Base-by-base conservation (phyloP, 1,140 invertebrate species). In the Zaprionus lachaisei region DNA sequence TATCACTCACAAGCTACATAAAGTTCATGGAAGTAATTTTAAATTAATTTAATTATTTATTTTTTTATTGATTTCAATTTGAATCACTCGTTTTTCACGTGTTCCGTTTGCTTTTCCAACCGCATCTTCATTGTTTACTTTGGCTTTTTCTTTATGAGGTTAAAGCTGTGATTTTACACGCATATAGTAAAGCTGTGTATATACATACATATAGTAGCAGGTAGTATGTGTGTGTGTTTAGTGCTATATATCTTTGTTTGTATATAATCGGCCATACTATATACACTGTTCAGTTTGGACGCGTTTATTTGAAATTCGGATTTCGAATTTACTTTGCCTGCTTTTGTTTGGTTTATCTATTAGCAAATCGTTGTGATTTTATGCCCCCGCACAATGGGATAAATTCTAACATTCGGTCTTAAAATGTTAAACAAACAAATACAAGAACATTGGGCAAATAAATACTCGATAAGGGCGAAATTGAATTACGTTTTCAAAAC, bases 251-350 rank as follows among this genome's bases (percentile, higher is more conserved):
- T 57, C 14, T 51, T 54, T 41, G 34, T 55, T 31, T 56, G 34
- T 20, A 63, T 71, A 44, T 41, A 55, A 41, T 6, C 31, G 24
- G 3, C 4, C 38, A 49, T 28, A 54, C 20, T 57, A 57, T 37
- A 58, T 55, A 69, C 49, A 55, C 31, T 9, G 22, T 26, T 14
- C 64, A 47, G 56, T 69, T 77, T 77, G 37, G 78, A 80, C 64
- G 78, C 69, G 75, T 77, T 80, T 73, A 80, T 79, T 76, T 79
- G 70, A 80, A 79, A 80, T 55, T 69, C 67, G 63, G 56, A 60
- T 65, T 72, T 58, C 37, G 38, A 68, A 72, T 80, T 77, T 77
- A 77, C 78, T 77, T 77, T 76, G 47, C 44, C 38, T 73, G 34
- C 28, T 72, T 76, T 72, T 80, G 74, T 80, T 80, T 80, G 55